Conservation (phyloP, 2,888 invertebrate genomes). For the Capitulum mitella region DNA sequence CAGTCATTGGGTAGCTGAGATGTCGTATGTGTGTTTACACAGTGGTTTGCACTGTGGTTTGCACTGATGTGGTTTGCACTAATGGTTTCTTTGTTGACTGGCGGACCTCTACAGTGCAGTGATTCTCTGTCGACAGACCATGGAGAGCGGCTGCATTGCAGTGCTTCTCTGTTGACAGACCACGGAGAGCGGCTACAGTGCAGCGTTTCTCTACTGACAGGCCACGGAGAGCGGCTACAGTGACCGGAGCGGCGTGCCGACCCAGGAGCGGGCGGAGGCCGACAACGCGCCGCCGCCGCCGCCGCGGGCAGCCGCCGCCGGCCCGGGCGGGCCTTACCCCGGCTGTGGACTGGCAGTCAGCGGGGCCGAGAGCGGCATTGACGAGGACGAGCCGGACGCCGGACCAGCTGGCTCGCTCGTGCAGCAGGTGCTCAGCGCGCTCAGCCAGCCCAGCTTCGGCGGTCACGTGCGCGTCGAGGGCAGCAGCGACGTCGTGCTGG, state of each 20-base stretch:
- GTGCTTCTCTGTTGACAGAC: background rate
- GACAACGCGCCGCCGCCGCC: background rate
- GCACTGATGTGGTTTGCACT: too few relatives aligned
- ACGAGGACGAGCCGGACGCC: constrained; percentile 29
- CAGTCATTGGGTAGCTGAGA: too few relatives aligned
- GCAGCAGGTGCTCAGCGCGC: background rate
- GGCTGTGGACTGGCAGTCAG: background rate
- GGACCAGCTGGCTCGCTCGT: constrained; percentile 8
- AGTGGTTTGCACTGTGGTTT: too few relatives aligned
- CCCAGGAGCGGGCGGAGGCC: background rate
- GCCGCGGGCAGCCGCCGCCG: background rate
- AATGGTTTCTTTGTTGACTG: too few relatives aligned
- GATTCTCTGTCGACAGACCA: background rate
- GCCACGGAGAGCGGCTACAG: background rate
- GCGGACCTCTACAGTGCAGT: background rate
- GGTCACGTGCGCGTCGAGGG: constrained; percentile 26
- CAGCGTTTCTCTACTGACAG: background rate
- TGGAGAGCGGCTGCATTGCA: too few relatives aligned
- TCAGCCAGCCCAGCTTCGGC: constrained; percentile 35
- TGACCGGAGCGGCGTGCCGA: background rate
- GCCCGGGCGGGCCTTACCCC: background rate
- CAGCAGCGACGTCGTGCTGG: background rate
- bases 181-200: background rate
- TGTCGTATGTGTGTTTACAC: too few relatives aligned
- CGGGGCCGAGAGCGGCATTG: background rate